Base-by-base conservation (phyloP, 2,113 vertebrate genomes). In the Acanthisitta chloris region DNA sequence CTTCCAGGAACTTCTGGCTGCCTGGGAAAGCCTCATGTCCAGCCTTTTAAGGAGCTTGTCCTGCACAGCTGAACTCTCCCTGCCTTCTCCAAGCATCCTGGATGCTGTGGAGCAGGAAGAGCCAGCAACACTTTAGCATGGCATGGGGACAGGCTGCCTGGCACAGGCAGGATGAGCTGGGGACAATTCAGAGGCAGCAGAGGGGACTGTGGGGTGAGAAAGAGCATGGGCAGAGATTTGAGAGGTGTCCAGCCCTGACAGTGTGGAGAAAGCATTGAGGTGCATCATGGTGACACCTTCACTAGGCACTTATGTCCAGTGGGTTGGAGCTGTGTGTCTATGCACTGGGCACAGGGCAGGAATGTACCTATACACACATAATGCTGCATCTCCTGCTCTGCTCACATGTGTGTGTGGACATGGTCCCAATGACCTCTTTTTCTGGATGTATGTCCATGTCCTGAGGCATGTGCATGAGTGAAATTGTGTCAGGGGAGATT, bases 1-100 rank as follows among this genome's bases (percentile, higher is more conserved):
- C 74, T 96, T 96, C 81, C 71, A 97, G 95, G 96, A 96, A 96
- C 81, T 94, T 28, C 78, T 80, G 90, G 81, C 93, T 93, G 74
- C 74, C 54, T 88, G 86, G 88, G 86, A 94, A 93, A 92, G 81
- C 81, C 55, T 89, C 23, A 17, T 2, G 28, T 51, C 67, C 81
- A 88, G 67, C 71, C 74, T 83, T 90, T 73, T 88, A 94, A 90
- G 94, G 84, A 94, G 24, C 36, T 93, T 77, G 66, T 90, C 78
- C 62, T 79, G 12, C 61, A 45, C 20, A 23, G 34, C 48, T 54
- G 49, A 64, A 73, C 43, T 82, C 26, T 34, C 36, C 23, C 31
- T 65, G 77, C 70, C 45, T 78, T 38, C 74, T 57, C 40, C 0
- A 2, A 36, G 73, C 52, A 31, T 19, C 42, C 34, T 2, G 4